A percentile compares a stretch with the other conserved stretches of the same genome.
These are phyloP conservation scores for Drosophila quinaria DNA, from an alignment of 2,888 invertebrate genomes.

Conservation along the genomic window DNA sequence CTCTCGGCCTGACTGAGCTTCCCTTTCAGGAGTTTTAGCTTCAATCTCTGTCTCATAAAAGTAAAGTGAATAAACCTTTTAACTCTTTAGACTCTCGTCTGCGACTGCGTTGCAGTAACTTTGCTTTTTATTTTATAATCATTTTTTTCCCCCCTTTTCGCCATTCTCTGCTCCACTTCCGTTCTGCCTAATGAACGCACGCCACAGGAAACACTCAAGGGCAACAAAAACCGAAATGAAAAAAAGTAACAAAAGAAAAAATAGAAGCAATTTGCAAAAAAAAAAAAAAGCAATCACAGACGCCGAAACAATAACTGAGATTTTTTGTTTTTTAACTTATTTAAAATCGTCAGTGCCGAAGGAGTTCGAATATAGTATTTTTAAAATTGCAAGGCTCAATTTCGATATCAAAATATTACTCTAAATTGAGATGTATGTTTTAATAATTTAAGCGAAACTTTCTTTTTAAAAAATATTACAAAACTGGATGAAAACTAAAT, in stretches of 20 bases:
- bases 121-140: conserved; percentile 49
- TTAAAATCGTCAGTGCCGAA: conserved; percentile 28
- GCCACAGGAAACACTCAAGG: conserved; percentile 75
- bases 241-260: conserved; percentile 14
- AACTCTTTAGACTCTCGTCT: conserved; percentile 56
- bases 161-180: conserved; percentile 45
- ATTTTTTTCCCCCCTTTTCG: conserved; percentile 21
- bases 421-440: conserved; percentile 86
- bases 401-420: conserved; percentile 90
- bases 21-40: neutral
- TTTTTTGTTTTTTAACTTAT: conserved; percentile 29
- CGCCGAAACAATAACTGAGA: conserved; percentile 15
- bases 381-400: conserved; percentile 30
- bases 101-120: conserved; percentile 23
- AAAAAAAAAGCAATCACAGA: conserved; percentile 32
- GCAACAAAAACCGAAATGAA: conserved; percentile 33
- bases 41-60: conserved; percentile 41
- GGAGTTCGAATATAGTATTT: neutral
- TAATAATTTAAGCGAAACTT: neutral
- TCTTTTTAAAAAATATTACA: neutral
- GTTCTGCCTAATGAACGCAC: conserved; percentile 64
- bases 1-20: neutral
- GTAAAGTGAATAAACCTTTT: conserved; percentile 75
- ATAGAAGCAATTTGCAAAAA: conserved; percentile 22
- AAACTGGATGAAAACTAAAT: no score